Evolutionary conservation across 92 coral and sea anemone genomes (phyloP).

Genomic region (Epizoanthus illoricatus): DNA sequence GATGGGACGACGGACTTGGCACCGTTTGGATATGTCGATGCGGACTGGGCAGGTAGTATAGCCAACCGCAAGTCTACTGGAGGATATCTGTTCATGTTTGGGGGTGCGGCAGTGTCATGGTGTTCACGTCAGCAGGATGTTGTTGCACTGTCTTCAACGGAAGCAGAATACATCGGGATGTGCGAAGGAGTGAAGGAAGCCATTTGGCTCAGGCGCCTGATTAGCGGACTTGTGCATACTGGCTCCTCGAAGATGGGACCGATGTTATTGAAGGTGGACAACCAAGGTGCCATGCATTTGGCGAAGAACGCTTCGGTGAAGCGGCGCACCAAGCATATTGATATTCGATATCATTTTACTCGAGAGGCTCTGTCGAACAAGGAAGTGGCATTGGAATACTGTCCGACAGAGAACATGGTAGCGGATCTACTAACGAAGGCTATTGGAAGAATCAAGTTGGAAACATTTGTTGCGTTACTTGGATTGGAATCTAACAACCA

Average conservation of each 20-base stretch:
- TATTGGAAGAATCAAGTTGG: no score
- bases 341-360: no score
- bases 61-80: slow-evolving; percentile 9
- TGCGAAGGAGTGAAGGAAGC: slow-evolving; percentile 44
- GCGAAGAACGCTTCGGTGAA: slow-evolving; percentile 67
- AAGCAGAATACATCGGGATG: slow-evolving; percentile 58
- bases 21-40: no score
- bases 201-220: slow-evolving; percentile 29
- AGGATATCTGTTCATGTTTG: neutral
- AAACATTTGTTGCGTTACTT: no score
- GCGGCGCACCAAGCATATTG: no score
- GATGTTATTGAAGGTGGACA: slow-evolving; percentile 50
- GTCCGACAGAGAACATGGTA: no score
- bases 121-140: neutral
- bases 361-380: no score
- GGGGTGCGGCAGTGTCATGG: neutral
- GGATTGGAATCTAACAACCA: no score
- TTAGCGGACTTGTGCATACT: slow-evolving; percentile 30
- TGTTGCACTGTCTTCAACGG: slow-evolving; percentile 15
- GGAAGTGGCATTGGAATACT: no score
- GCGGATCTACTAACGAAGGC: no score
- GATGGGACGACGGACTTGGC: neutral
- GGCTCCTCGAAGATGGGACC: neutral
- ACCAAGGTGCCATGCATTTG: slow-evolving; percentile 58
- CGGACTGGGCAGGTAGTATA: no score